These are phyloP conservation scores for Drosophila simulans DNA, from an alignment of 1,140 invertebrate genomes.

Conservation along the genomic window DNA sequence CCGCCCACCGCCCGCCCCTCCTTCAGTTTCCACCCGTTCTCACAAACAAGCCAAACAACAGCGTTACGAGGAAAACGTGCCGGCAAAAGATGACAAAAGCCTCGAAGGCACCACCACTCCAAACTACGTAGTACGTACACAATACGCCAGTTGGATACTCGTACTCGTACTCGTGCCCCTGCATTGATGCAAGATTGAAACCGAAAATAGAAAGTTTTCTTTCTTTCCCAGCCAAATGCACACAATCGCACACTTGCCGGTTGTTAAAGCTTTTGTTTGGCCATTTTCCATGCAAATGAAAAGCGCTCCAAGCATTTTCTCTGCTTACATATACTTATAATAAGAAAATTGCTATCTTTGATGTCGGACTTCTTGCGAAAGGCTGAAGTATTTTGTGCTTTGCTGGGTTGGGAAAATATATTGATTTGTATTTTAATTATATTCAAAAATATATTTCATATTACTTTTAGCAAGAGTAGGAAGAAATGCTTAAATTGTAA, in stretches of 20 bases:
- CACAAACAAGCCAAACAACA: slow-evolving; percentile 13
- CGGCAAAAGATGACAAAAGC: slow-evolving; percentile 51
- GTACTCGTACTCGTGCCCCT: slow-evolving; percentile 10
- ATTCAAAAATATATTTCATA: not conserved
- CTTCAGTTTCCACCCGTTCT: slow-evolving; percentile 1
- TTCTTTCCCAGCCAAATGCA: slow-evolving; percentile 53
- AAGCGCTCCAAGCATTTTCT: slow-evolving; percentile 58
- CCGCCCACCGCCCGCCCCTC: slow-evolving; percentile 10
- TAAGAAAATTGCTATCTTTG: slow-evolving; percentile 47
- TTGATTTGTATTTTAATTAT: not conserved
- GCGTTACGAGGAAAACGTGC: slow-evolving; percentile 37
- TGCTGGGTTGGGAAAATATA: not conserved
- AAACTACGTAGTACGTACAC: slow-evolving; percentile 9
- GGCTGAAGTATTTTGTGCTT: slow-evolving; percentile 2
- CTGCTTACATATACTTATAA: slow-evolving; percentile 28
- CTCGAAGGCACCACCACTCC: slow-evolving; percentile 26
- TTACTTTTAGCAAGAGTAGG: not conserved
- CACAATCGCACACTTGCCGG: slow-evolving; percentile 27
- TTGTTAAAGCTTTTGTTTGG: slow-evolving; percentile 68
- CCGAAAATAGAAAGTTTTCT: slow-evolving; percentile 73
- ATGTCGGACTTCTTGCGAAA: slow-evolving; percentile 29
- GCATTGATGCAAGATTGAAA: slow-evolving; percentile 34
- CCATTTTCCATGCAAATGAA: slow-evolving; percentile 72
- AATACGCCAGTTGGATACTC: slow-evolving; percentile 2
- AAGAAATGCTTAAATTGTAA: not conserved